Conservation (phyloP, 2,888 invertebrate species). For the Gymnosoma rotundatum region DNA sequence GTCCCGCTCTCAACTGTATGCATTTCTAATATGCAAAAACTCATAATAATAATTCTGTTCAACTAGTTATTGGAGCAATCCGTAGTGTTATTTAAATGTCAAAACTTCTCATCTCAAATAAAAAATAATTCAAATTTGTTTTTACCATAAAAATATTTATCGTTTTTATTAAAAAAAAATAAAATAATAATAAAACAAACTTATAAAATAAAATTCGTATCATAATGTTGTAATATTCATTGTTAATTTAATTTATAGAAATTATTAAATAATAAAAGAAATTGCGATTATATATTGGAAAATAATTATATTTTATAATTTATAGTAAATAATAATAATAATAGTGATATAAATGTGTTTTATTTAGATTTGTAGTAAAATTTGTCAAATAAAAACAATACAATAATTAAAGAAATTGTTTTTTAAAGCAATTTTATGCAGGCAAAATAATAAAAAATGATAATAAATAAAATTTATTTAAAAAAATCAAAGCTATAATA, state of each 20-base stretch:
- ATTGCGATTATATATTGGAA: conserved; percentile 53
- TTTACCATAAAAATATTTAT: conserved; percentile 60
- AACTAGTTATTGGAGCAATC: no score
- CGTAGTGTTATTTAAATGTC: no score
- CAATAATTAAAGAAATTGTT: conserved; percentile 34
- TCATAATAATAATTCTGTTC: no score
- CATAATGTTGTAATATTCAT: conserved; percentile 49
- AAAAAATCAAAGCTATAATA: conserved; percentile 34
- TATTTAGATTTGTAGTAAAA: conserved; percentile 42
- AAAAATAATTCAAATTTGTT: conserved; percentile 7
- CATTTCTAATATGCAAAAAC: no score
- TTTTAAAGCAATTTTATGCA: conserved; percentile 44
- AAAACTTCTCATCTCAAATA: no score
- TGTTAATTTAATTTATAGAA: conserved; percentile 51
- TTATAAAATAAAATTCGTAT: conserved; percentile 63
- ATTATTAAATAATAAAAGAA: conserved; percentile 40
- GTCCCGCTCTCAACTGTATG: no score
- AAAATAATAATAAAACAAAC: conserved; percentile 50
- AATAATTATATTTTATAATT: conserved; percentile 34
- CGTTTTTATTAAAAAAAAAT: conserved; percentile 57
- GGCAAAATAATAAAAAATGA: conserved; percentile 7
- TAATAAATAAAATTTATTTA: conserved; percentile 29
- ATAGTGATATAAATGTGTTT: conserved; percentile 44
- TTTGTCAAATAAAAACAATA: conserved; percentile 55
- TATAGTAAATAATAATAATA: conserved; percentile 36